These are phyloP conservation scores for Drusus annulatus DNA, from an alignment of 1,140 invertebrate genomes.

Conservation along the genomic window DNA sequence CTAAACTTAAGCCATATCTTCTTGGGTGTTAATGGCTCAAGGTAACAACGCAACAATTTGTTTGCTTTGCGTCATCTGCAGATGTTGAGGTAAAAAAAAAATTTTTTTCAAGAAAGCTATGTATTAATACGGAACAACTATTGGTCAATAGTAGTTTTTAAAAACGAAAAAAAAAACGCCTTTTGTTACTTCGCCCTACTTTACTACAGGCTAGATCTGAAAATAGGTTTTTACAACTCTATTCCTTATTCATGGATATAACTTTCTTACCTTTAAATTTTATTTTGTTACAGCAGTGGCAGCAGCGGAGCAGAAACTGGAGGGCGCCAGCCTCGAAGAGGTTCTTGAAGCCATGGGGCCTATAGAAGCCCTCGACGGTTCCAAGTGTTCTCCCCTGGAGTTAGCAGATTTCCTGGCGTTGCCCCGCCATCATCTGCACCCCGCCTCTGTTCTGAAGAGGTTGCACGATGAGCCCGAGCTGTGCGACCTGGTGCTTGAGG, in stretches of 20 bases:
- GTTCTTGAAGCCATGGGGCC: slow-evolving; percentile 53
- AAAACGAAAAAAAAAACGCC: no score
- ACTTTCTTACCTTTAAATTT: background rate
- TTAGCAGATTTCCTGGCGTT: slow-evolving; percentile 29
- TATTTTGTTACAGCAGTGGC: slow-evolving; percentile 39
- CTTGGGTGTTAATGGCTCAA: no score
- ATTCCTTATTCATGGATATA: background rate
- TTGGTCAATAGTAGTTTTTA: no score
- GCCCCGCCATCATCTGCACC: slow-evolving; percentile 46
- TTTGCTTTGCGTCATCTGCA: no score
- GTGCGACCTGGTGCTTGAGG: slow-evolving; percentile 53
- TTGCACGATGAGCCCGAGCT: slow-evolving; percentile 54
- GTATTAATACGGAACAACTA: no score
- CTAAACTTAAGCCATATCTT: no score
- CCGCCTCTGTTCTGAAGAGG: slow-evolving; percentile 50
- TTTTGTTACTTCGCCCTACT: no score
- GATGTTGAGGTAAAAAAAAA: no score
- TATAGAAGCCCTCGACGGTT: slow-evolving; percentile 22
- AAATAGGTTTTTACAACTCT: no score
- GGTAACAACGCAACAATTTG: no score
- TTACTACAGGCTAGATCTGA: no score
- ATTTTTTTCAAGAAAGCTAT: no score
- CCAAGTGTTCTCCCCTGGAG: slow-evolving; percentile 13
- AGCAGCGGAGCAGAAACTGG: slow-evolving; percentile 50
- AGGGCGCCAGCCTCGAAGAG: slow-evolving; percentile 50